Evolutionary conservation across 2,797 vertebrate species (phyloP).

Genomic region (Chiloscyllium punctatum): DNA sequence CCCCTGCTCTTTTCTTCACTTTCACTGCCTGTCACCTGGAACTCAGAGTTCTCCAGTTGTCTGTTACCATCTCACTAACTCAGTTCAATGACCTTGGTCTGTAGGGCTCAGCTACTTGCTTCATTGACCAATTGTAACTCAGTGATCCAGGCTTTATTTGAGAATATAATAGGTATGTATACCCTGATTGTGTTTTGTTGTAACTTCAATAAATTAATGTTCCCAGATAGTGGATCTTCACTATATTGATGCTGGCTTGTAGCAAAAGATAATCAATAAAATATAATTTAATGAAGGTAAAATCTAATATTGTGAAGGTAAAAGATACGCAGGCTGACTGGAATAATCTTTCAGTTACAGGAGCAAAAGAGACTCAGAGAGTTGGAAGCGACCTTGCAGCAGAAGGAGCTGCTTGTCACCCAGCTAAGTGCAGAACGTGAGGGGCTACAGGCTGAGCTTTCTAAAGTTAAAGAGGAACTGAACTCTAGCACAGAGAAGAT

Average conservation of each 20-base stretch:
- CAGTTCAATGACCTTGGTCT: background rate
- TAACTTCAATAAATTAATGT: background rate
- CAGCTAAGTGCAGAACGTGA: conserved; percentile 53
- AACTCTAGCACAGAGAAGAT: conserved; percentile 55
- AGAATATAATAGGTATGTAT: background rate
- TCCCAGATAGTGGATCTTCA: background rate
- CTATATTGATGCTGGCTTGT: background rate
- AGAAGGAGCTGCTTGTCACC: conserved; percentile 55
- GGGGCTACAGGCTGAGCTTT: conserved; percentile 55
- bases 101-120: background rate
- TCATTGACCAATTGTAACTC: background rate
- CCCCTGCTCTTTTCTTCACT: background rate
- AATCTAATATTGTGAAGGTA: background rate
- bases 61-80: background rate
- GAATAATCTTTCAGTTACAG: background rate
- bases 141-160: background rate
- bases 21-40: background rate
- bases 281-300: background rate
- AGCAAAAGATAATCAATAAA: background rate
- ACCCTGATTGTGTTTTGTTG: background rate
- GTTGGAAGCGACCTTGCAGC: conserved; percentile 50
- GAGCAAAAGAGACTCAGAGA: background rate
- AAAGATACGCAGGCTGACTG: background rate
- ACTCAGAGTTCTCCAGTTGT: background rate
- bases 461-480: conserved; percentile 57